phyloP scores from a whole-genome alignment of 2,888 invertebrate genomes.

The Aleiodes testaceus region DNA sequence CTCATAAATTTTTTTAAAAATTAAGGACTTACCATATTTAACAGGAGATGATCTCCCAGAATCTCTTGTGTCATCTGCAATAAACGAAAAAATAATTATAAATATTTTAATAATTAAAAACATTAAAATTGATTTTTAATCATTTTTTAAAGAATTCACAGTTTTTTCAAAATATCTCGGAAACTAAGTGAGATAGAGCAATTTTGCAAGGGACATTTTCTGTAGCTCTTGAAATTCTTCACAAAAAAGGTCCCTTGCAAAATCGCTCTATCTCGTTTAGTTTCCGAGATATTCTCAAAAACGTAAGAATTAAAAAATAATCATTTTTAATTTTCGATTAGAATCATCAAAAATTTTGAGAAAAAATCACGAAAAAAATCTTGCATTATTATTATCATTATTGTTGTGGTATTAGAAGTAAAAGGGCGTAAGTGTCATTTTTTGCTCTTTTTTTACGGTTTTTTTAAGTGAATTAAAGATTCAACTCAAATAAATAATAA shows the following conservation, averaged over 20 bases:
- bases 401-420: too few species aligned
- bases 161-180: neutral
- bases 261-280: too few species aligned
- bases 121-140: neutral
- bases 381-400: too few species aligned
- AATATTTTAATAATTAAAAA: neutral
- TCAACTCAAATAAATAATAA: neutral
- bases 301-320: neutral
- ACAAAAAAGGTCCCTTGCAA: too few species aligned
- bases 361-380: neutral
- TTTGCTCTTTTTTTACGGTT: too few species aligned
- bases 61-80: constrained; percentile 26
- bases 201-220: neutral
- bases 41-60: neutral
- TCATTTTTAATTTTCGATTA: neutral
- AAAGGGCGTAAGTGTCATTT: too few species aligned
- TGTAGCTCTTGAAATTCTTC: too few species aligned
- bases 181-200: neutral
- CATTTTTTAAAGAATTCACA: neutral
- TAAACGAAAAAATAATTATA: constrained; percentile 1
- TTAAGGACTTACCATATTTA: constrained; percentile 24
- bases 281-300: too few species aligned
- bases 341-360: neutral
- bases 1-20: neutral
- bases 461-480: too few species aligned